These are phyloP conservation scores for Ligdia adustata DNA, from an alignment of 2,888 invertebrate species.

Conservation along the genomic window DNA sequence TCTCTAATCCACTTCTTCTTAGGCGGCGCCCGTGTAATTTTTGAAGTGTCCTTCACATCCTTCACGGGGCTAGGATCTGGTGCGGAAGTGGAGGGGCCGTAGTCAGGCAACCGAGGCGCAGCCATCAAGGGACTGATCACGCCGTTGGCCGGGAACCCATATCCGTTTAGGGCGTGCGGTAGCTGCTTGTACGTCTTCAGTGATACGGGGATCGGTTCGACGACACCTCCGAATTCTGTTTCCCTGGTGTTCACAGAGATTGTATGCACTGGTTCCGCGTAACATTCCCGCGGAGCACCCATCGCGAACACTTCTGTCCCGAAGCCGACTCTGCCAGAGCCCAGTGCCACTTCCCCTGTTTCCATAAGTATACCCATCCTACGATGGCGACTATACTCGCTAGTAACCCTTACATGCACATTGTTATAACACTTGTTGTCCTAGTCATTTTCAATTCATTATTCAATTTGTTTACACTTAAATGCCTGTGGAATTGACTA, in stretches of 20 bases:
- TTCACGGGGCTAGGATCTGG: constrained; percentile 50
- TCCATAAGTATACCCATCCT: constrained; percentile 83
- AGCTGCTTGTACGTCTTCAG: constrained; percentile 67
- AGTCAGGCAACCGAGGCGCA: constrained; percentile 49
- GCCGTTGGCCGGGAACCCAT: constrained; percentile 56
- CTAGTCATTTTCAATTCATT: constrained; percentile 45
- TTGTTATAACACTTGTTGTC: constrained; percentile 54
- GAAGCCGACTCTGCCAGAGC: constrained; percentile 57
- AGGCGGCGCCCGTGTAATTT: constrained; percentile 80
- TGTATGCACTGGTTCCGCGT: constrained; percentile 66
- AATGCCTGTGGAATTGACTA: constrained; percentile 26
- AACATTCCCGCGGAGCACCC: constrained; percentile 66
- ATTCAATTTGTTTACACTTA: constrained; percentile 29
- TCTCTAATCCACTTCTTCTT: constrained; percentile 91
- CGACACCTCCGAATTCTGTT: constrained; percentile 72
- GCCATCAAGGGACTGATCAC: constrained; percentile 51
- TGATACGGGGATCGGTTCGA: constrained; percentile 71
- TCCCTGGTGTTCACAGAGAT: constrained; percentile 74
- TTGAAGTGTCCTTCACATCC: constrained; percentile 53
- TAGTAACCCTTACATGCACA: constrained; percentile 57
- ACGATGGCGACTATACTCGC: constrained; percentile 55
- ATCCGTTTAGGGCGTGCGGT: constrained; percentile 49
- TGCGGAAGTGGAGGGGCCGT: constrained; percentile 54
- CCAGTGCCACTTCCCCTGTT: constrained; percentile 73
- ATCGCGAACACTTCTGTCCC: constrained; percentile 63